A percentile compares a stretch with the other conserved stretches of the same genome.
These are phyloP conservation scores for Haplochromis burtoni DNA, from an alignment of 2,113 vertebrate species.

Conservation along the genomic window DNA sequence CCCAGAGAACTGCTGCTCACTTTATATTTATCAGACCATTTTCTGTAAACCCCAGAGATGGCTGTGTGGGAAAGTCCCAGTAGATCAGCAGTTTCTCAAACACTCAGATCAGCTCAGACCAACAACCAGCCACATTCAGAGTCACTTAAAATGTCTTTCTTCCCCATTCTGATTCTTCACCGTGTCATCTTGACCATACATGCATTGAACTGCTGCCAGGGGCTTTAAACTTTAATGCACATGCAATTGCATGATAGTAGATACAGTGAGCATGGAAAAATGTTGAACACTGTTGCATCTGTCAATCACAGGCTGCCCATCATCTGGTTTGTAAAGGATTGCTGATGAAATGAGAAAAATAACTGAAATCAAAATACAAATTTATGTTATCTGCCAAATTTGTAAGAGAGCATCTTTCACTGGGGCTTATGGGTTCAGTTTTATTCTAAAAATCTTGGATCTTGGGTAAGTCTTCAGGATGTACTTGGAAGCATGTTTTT, in stretches of 20 bases:
- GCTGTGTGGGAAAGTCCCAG: background rate
- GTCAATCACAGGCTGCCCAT: background rate
- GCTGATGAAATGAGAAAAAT: background rate
- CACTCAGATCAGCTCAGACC: background rate
- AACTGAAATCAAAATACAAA: background rate
- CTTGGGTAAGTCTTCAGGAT: background rate
- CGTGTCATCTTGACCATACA: background rate
- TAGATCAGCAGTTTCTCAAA: background rate
- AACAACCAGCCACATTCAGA: background rate
- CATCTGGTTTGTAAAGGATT: background rate
- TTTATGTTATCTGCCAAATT: background rate
- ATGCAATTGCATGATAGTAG: background rate
- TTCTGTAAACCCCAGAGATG: background rate
- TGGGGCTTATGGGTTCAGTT: background rate
- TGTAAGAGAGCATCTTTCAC: background rate
- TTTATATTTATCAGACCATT: background rate
- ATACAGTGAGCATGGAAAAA: background rate
- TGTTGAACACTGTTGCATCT: background rate
- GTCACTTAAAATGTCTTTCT: background rate
- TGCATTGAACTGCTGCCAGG: background rate
- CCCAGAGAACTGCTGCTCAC: background rate
- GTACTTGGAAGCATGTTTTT: background rate
- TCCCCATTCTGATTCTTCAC: background rate
- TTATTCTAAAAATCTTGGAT: background rate
- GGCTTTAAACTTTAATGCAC: background rate